phyloP scores from a whole-genome alignment of 2,113 vertebrate genomes.

The Brachirus orientalis region DNA sequence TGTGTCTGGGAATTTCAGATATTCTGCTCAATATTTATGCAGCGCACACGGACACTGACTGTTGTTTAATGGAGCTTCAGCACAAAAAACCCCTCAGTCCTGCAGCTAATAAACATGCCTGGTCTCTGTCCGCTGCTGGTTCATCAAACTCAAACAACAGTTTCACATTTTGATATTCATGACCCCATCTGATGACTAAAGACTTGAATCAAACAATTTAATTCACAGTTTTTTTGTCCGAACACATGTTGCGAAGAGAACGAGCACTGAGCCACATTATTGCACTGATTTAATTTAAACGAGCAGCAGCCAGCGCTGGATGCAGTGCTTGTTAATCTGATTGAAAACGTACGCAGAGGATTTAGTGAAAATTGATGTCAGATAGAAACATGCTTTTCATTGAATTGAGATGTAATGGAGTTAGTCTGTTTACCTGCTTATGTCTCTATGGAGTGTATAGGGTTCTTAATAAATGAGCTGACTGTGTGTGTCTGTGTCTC shows the following conservation, averaged over 20 bases:
- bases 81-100: too few relatives aligned
- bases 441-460: not conserved
- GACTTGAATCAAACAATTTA: too few relatives aligned
- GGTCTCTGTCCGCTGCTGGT: not conserved
- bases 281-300: conserved; percentile 40
- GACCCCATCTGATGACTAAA: too few relatives aligned
- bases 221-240: not conserved
- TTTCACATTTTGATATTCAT: too few relatives aligned
- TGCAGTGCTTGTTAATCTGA: conserved; percentile 18
- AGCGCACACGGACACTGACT: not conserved
- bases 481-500: conserved; percentile 16
- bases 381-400: conserved; percentile 28
- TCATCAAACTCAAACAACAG: not conserved
- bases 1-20: conserved; percentile 24
- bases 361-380: conserved; percentile 18
- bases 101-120: too few relatives aligned
- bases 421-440: conserved; percentile 7
- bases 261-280: not conserved
- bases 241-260: conserved; percentile 1
- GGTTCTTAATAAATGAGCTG: conserved; percentile 10
- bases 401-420: conserved; percentile 26
- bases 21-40: conserved; percentile 4
- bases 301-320: not conserved
- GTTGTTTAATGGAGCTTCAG: not conserved
- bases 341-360: conserved; percentile 17